A percentile compares a stretch with the other conserved stretches of the same genome.
Evolutionary conservation across 2,797 vertebrate species (phyloP).

Genomic region (Nannoperca obscura): DNA sequence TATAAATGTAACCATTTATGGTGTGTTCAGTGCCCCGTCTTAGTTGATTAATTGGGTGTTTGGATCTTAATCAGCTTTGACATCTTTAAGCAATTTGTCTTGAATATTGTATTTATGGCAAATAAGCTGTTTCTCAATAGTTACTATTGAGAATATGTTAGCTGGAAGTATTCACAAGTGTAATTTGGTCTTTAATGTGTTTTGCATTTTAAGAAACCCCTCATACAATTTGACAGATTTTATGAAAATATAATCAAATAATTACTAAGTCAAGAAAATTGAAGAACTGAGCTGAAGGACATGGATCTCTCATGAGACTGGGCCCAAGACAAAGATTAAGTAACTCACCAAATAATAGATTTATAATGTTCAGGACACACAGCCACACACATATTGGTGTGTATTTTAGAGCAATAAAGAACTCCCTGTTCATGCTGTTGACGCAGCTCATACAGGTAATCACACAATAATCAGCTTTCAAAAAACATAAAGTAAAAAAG

Average conservation of each 20-base stretch:
- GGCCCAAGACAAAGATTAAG: too few relatives aligned
- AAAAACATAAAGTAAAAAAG: not conserved
- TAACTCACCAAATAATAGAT: not conserved
- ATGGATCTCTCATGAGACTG: too few relatives aligned
- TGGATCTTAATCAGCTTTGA: not conserved
- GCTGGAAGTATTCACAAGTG: not conserved
- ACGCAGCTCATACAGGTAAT: not conserved
- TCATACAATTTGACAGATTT: not conserved
- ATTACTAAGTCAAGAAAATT: not conserved
- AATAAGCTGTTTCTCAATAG: not conserved
- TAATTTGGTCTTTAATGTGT: not conserved
- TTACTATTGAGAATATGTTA: not conserved
- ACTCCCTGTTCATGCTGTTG: not conserved
- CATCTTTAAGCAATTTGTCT: not conserved
- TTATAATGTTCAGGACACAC: not conserved
- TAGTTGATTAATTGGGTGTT: not conserved
- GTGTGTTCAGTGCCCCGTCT: not conserved
- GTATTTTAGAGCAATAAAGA: not conserved
- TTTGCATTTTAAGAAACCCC: not conserved
- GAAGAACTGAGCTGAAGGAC: not conserved
- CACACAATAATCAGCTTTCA: constrained; percentile 4
- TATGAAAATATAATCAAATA: not conserved
- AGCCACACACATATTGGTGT: not conserved
- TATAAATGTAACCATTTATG: too few relatives aligned
- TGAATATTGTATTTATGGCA: not conserved